Evolutionary conservation across 2,797 vertebrate species (phyloP), one percentile per base, ranked within the genome.

Genomic region (Sebastiscus tertius): DNA sequence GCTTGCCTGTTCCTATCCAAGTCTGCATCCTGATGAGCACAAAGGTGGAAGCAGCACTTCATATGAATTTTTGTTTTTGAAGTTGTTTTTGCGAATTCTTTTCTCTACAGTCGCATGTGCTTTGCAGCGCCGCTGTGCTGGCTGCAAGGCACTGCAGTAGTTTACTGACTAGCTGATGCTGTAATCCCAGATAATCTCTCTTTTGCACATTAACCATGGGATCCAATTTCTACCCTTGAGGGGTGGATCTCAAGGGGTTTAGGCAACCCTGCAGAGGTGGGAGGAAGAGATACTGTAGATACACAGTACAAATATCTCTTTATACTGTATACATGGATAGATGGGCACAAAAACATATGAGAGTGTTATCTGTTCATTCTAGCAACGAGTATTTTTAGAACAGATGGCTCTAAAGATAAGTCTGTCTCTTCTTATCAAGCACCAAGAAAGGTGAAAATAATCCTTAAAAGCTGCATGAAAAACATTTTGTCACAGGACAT

Each of bases 121-220:
- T 31, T 46, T 55, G 24, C 2, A 27, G 18, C 1, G 1, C 3
- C 2, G 12, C 67, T 39, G 36, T 36, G 27, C 20, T 77, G 54
- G 13, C 73, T 24, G 8, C 8, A 24, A 31, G 26, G 16, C 63
- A 31, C 14, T 70, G 55, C 29, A 58, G 62, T 20, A 68, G 49
- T 83, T 78, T 46, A 79, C 42, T 67, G 56, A 46, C 10, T 72
- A 83, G 77, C 69, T 54, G 58, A 27, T 73, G 9, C n/a, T 6
- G 14, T 87, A 74, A 87, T 86, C 80, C 74, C 10, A 77, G 69
- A 87, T 84, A 74, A 90, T 85, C 80, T 79, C 31, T 72, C 58
- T 59, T 85, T 86, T 77, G 60, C 69, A 77, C 72, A 73, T 82
- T 33, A 73, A 69, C 33, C 66, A 65, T 29, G 54, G 75, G 60